A percentile compares a stretch with the other conserved stretches of the same genome.
Conservation (phyloP, 2,888 invertebrate species). For the Aphrophora alni region DNA sequence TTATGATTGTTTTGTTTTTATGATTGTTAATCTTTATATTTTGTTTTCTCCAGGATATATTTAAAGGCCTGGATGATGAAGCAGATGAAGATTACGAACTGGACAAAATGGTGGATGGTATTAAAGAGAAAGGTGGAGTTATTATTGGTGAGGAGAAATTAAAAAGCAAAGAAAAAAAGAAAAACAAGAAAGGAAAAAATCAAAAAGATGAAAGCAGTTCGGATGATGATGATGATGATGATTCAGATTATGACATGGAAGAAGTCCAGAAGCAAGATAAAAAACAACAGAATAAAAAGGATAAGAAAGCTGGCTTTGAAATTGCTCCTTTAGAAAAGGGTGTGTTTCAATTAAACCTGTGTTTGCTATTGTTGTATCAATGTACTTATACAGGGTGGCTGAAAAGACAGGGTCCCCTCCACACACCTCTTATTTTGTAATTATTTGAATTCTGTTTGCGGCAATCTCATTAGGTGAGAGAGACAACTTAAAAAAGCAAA, state of each 20-base stretch:
- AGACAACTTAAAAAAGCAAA: too few species aligned
- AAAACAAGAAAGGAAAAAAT: conserved; percentile 53
- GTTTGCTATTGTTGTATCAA: conserved; percentile 13
- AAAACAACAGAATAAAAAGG: conserved; percentile 43
- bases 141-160: conserved; percentile 56
- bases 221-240: conserved; percentile 59
- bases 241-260: conserved; percentile 52
- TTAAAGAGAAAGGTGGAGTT: conserved; percentile 71
- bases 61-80: conserved; percentile 75
- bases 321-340: conserved; percentile 68
- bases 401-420: too few species aligned
- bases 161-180: conserved; percentile 51
- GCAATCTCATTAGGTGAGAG: too few species aligned
- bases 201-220: conserved; percentile 58
- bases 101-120: conserved; percentile 75
- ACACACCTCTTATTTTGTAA: too few species aligned
- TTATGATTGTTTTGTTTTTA: too few species aligned
- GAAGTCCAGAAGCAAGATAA: conserved; percentile 53
- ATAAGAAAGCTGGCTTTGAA: conserved; percentile 67
- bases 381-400: too few species aligned
- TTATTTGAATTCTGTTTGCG: too few species aligned
- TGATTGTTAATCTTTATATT: too few species aligned
- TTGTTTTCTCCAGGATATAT: conserved; percentile 47
- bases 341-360: conserved; percentile 50
- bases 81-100: conserved; percentile 88